Evolutionary conservation across 1,140 invertebrate genomes (phyloP).

Genomic region (Atta texana): DNA sequence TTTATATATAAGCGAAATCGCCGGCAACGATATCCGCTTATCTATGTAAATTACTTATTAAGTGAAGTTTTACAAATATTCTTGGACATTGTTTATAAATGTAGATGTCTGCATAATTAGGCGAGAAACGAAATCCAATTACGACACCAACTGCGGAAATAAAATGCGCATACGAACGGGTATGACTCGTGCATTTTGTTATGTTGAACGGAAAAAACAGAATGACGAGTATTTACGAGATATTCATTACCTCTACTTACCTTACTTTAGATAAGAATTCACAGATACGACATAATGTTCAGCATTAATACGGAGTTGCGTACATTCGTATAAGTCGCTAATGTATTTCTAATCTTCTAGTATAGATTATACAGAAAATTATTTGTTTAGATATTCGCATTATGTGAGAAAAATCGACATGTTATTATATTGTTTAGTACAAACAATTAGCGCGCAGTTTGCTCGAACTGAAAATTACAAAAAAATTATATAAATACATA

Average conservation of each 20-base stretch:
- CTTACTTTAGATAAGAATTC: slow-evolving; percentile 44
- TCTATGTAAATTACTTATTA: neutral
- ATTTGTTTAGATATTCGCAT: neutral
- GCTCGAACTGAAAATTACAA: too few species aligned
- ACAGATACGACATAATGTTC: slow-evolving; percentile 14
- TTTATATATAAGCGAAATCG: neutral
- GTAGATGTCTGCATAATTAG: neutral
- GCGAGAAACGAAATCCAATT: slow-evolving; percentile 6
- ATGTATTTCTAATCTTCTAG: neutral
- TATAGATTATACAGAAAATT: neutral
- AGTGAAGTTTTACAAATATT: neutral
- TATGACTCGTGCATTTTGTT: slow-evolving; percentile 23
- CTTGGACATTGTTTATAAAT: neutral
- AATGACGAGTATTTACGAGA: slow-evolving; percentile 42
- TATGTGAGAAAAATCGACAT: neutral
- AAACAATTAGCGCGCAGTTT: too few species aligned
- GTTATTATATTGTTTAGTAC: neutral
- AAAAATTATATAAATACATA: too few species aligned
- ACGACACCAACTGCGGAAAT: slow-evolving; percentile 24
- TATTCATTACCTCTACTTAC: slow-evolving; percentile 16
- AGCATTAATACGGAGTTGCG: slow-evolving; percentile 18
- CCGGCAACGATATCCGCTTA: neutral
- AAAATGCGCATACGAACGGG: neutral
- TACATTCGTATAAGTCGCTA: neutral
- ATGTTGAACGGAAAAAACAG: slow-evolving; percentile 9